A percentile compares a stretch with the other conserved stretches of the same genome.
Evolutionary conservation across 2,797 vertebrate species (phyloP).

Genomic region (Sorex maritimensis): DNA sequence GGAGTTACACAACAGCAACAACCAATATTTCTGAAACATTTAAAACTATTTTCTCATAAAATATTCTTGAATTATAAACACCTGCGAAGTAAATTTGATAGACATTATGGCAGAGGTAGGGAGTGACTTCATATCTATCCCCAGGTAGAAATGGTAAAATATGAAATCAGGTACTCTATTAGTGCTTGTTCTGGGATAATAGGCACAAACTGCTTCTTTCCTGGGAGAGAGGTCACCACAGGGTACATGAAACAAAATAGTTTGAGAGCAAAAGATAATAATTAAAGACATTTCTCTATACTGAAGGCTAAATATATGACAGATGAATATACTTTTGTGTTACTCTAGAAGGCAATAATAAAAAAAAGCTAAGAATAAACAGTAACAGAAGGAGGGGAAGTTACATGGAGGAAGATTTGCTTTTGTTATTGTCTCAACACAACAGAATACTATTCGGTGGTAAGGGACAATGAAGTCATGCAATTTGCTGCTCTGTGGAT

Average conservation of each 20-base stretch:
- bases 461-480: no score
- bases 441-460: no score
- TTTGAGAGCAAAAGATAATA: conserved; percentile 34
- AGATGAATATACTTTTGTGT: neutral
- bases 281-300: neutral
- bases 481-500: no score
- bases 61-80: conserved; percentile 45
- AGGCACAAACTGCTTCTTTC: neutral
- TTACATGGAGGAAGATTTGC: neutral
- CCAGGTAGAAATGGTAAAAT: conserved; percentile 46
- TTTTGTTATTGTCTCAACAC: neutral
- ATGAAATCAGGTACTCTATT: conserved; percentile 37
- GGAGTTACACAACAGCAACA: no score
- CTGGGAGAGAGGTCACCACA: neutral
- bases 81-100: conserved; percentile 26
- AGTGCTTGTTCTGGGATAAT: conserved; percentile 29
- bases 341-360: conserved; percentile 18
- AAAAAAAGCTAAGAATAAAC: neutral
- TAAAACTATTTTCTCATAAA: conserved; percentile 47
- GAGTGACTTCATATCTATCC: conserved; percentile 37
- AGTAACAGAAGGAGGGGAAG: neutral
- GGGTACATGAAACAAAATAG: conserved; percentile 31
- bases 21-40: neutral
- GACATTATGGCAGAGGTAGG: conserved; percentile 2
- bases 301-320: conserved; percentile 4